These are phyloP conservation scores for Psephotus haematonotus DNA, from an alignment of 2,113 vertebrate genomes.

Conservation along the genomic window DNA sequence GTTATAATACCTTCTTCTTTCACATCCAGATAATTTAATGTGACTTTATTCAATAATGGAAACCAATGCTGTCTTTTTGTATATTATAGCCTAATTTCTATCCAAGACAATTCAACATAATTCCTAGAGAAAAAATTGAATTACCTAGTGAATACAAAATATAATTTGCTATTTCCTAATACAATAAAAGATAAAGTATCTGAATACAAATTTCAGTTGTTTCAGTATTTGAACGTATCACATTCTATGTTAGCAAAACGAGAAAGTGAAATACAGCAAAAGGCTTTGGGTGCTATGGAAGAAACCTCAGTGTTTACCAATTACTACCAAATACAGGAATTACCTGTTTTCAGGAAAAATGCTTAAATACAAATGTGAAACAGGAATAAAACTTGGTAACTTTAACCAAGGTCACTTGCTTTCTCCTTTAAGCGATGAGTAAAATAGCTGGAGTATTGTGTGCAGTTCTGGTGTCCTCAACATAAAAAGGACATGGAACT, in stretches of 20 bases:
- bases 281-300: not conserved
- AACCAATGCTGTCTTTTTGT: not conserved
- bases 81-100: not conserved
- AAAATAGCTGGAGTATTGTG: not conserved
- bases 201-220: not conserved
- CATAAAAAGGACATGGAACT: no score
- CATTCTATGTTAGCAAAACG: not conserved
- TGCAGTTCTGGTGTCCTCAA: no score
- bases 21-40: not conserved
- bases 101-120: not conserved
- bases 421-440: not conserved
- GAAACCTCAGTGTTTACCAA: not conserved
- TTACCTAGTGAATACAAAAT: not conserved
- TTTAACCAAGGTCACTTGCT: not conserved
- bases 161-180: not conserved
- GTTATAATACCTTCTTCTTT: not conserved
- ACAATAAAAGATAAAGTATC: not conserved
- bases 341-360: not conserved
- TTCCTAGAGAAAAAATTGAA: not conserved
- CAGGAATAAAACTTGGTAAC: not conserved
- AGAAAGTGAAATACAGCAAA: not conserved
- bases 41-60: not conserved
- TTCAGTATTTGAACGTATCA: not conserved
- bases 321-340: not conserved
- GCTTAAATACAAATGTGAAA: not conserved